Base-by-base conservation (phyloP, 2,888 invertebrate genomes). In the Pachydiplax longipennis region DNA sequence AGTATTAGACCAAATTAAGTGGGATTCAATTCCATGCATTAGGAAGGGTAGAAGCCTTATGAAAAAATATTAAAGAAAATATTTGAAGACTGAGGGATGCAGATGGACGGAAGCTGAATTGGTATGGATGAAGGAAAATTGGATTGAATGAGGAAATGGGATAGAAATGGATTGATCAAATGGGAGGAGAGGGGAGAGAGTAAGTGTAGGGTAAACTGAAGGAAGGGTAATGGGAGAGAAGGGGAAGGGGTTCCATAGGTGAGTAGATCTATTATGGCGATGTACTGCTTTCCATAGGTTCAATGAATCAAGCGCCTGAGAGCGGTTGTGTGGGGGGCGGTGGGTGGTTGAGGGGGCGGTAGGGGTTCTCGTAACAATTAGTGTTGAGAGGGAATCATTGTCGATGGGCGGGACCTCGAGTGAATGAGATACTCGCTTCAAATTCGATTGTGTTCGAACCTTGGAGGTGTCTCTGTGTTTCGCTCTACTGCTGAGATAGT, bases 321-420 rank as follows among this genome's bases (percentile, higher is more conserved):
- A 37, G 61, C 25, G 35, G 48, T 25, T 48, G 82, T n/a, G 4
- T 18, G 37, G 58, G 22, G 31, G 83, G 61, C 31, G 40, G 87
- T 37, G 87, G 53, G 58, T 8, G 58, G 58, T 25, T n/a, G 58
- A 35, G 58, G 87, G 65, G 53, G 58, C 18, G 58, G 58, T 25
- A 58, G 58, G 53, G 58, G 87, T 35, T 58, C 37, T 18, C 37
- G 87, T 87, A 73, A 87, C 87, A 87, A 87, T 87, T 87, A 87
- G 87, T 87, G 87, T 87, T 87, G 87, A 87, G 87, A 87, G 87
- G 87, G 87, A 87, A 87, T 87, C 87, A 87, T 87, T 87, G 87
- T 87, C 61, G 87, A 58, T 61, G 87, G 87, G 87, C 87, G 87
- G 87, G 37, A 87, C 87, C 65, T 58, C n/a, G 22, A 37, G 37